These are phyloP conservation scores for Malacoraja senta DNA, from an alignment of 2,797 vertebrate species.

Conservation along the genomic window DNA sequence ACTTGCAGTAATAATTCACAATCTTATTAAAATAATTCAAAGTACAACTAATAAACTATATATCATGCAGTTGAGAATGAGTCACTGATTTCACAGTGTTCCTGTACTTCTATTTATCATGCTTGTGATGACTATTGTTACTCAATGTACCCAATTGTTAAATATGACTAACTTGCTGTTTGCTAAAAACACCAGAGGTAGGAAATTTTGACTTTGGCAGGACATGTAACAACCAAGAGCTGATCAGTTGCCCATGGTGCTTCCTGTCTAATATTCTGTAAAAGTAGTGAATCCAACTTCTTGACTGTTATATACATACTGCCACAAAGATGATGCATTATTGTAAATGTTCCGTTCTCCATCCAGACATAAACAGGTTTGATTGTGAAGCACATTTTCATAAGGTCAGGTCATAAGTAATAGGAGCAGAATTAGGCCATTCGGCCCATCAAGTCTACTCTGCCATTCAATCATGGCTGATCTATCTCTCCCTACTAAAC, in stretches of 20 bases:
- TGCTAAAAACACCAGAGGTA: background rate
- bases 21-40: background rate
- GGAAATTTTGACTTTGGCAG: background rate
- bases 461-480: no score
- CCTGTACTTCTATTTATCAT: background rate
- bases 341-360: background rate
- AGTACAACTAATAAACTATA: background rate
- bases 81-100: background rate
- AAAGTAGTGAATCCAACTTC: background rate
- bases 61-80: background rate
- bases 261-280: background rate
- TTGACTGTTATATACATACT: no score
- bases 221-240: background rate
- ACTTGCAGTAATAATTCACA: background rate
- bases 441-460: no score
- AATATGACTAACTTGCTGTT: background rate
- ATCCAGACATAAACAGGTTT: background rate
- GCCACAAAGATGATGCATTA: background rate
- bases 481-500: no score
- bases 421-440: no score
- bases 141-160: background rate
- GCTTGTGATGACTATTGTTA: background rate
- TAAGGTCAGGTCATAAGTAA: no score
- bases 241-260: background rate
- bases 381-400: no score